phyloP scores from a whole-genome alignment of 2,113 vertebrate genomes.

The Cryptotis parvus region DNA sequence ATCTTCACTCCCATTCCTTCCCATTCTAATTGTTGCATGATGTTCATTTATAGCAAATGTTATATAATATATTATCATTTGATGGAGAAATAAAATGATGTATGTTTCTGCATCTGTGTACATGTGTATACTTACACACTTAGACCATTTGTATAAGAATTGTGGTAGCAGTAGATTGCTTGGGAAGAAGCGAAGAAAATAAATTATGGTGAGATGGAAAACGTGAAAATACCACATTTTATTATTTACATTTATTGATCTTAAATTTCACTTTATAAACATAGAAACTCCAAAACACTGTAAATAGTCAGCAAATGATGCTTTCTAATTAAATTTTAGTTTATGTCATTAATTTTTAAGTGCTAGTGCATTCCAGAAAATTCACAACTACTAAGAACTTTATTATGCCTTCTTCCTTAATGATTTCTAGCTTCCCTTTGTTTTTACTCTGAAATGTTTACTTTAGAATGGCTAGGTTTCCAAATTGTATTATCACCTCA shows the following conservation, averaged over 20 bases:
- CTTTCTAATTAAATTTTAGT: neutral
- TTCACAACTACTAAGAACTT: conserved; percentile 7
- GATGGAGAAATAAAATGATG: neutral
- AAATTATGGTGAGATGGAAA: neutral
- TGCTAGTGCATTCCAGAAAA: neutral
- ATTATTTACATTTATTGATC: neutral
- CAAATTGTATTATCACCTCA: conserved; percentile 19
- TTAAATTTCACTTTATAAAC: conserved; percentile 28
- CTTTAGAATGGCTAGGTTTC: neutral
- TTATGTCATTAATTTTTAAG: neutral
- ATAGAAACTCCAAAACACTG: neutral
- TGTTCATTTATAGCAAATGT: neutral
- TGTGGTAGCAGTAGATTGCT: neutral
- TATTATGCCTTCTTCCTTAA: neutral
- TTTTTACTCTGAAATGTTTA: conserved; percentile 31
- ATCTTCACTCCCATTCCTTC: too few species aligned
- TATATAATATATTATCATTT: neutral
- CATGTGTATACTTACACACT: neutral
- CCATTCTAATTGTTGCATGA: too few species aligned
- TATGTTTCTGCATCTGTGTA: neutral
- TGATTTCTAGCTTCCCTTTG: conserved; percentile 23
- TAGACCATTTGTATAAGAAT: neutral
- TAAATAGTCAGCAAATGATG: neutral
- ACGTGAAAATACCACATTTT: neutral
- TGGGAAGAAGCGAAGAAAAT: neutral